Evolutionary conservation across 2,888 invertebrate genomes (phyloP).

Genomic region (Baronia brevicornis): DNA sequence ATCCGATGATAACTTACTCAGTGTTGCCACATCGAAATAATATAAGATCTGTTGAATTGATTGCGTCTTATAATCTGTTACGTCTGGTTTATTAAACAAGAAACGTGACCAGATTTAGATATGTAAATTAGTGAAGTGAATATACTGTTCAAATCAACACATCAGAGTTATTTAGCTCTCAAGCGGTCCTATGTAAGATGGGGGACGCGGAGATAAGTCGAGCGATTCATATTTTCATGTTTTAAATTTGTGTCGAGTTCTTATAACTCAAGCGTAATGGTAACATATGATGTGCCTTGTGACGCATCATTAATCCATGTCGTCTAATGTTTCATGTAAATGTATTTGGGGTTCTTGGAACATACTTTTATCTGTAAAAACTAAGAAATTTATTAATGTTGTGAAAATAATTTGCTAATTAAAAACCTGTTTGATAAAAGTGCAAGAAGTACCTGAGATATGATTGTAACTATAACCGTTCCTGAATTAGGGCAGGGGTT

Average conservation of each 20-base stretch:
- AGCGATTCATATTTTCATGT: slow-evolving; percentile 11
- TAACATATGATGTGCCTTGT: slow-evolving; percentile 11
- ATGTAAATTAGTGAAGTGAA: slow-evolving; percentile 17
- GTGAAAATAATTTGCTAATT: no score
- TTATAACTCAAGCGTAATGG: slow-evolving; percentile 11
- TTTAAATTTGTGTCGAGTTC: slow-evolving; percentile 8
- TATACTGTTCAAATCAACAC: slow-evolving; percentile 17
- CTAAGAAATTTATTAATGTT: no score
- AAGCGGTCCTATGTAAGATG: slow-evolving; percentile 8
- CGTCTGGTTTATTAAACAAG: slow-evolving; percentile 19
- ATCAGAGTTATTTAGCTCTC: slow-evolving; percentile 17
- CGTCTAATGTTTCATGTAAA: no score
- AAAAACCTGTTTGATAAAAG: no score
- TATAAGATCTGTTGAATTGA: slow-evolving; percentile 23
- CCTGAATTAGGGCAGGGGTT: no score
- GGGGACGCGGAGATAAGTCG: slow-evolving; percentile 5
- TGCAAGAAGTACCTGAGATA: no score
- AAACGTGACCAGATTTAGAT: slow-evolving; percentile 18
- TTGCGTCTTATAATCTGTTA: slow-evolving; percentile 19
- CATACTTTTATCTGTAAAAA: no score
- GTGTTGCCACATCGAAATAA: no score
- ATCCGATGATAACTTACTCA: no score
- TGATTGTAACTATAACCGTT: no score
- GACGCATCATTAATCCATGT: slow-evolving; percentile 6
- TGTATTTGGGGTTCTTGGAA: no score